A percentile compares a stretch with the other conserved stretches of the same genome.
Evolutionary conservation across 2,888 invertebrate genomes (phyloP).

Genomic region (Drosophila sordidula): DNA sequence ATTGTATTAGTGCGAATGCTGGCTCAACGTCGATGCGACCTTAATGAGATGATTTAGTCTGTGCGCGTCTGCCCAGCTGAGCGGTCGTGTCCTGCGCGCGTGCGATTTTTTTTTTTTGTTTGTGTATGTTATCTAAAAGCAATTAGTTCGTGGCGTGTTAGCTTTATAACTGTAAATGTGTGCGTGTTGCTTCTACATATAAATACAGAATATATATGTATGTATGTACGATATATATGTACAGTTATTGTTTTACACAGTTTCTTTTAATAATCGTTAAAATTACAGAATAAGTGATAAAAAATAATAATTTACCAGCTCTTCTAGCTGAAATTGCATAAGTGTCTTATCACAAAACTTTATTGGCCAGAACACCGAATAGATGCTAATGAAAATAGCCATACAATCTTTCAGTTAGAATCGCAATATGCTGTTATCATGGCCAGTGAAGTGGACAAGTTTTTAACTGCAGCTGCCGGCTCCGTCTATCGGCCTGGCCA

Average conservation of each 20-base stretch:
- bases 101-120: too few species aligned
- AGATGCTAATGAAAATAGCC: not conserved
- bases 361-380: not conserved
- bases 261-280: too few species aligned
- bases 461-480: conserved; percentile 14
- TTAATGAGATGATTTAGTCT: not conserved
- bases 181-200: not conserved
- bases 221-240: too few species aligned
- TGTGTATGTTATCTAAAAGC: not conserved
- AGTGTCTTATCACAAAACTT: not conserved
- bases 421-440: conserved; percentile 34
- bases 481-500: conserved; percentile 20
- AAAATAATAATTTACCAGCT: too few species aligned
- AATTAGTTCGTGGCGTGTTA: not conserved
- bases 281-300: too few species aligned
- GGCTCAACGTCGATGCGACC: not conserved
- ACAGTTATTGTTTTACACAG: too few species aligned
- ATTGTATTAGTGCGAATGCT: not conserved
- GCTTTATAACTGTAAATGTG: not conserved
- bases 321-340: not conserved
- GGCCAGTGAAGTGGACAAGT: conserved; percentile 32
- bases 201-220: too few species aligned
- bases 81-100: not conserved
- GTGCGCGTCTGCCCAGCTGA: not conserved
- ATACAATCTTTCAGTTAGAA: conserved; percentile 1